Evolutionary conservation across 1,140 invertebrate genomes (phyloP).

Genomic region (Cyphomyrmex costatus): DNA sequence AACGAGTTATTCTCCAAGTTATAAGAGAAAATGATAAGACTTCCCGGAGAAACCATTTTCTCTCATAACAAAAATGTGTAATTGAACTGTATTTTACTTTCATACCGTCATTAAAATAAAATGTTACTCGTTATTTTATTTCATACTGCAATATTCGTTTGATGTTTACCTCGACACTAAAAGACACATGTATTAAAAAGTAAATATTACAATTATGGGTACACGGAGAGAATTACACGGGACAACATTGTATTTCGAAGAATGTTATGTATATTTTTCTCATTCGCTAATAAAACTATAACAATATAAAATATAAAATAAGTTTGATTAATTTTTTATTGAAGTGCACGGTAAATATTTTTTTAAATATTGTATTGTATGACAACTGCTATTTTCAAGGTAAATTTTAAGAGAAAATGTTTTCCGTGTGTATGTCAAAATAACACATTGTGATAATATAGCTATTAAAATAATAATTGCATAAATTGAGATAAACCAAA

Average conservation of each 20-base stretch:
- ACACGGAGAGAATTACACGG: too few species aligned
- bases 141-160: neutral
- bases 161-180: neutral
- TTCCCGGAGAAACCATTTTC: neutral
- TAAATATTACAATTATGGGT: too few species aligned
- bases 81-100: slow-evolving; percentile 8
- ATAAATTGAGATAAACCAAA: neutral
- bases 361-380: too few species aligned
- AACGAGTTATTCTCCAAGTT: slow-evolving; percentile 15
- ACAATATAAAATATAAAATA: too few species aligned
- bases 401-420: too few species aligned
- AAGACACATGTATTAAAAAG: neutral
- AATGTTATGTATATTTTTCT: too few species aligned
- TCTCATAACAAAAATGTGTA: neutral
- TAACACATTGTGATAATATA: neutral
- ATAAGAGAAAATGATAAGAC: slow-evolving; percentile 8
- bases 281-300: too few species aligned
- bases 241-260: too few species aligned
- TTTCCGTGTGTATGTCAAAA: too few species aligned
- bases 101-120: neutral
- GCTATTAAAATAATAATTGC: neutral
- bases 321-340: too few species aligned
- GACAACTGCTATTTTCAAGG: too few species aligned
- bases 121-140: neutral
- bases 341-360: too few species aligned